Evolutionary conservation across 1,140 invertebrate genomes (phyloP).

Genomic region (Drosophila repletoides): DNA sequence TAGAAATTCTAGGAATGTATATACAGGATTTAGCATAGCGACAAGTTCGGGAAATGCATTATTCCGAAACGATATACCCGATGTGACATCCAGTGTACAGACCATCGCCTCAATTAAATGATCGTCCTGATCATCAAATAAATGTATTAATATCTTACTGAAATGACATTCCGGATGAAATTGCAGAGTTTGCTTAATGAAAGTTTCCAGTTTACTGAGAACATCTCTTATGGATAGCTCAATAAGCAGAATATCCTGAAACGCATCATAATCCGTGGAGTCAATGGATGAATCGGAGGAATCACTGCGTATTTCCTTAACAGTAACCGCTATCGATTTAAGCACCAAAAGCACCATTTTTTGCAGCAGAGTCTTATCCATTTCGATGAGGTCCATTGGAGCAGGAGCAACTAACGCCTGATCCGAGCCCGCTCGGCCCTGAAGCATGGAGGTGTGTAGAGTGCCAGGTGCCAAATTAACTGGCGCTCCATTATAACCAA

Average conservation of each 20-base stretch:
- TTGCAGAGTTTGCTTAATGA: constrained; percentile 90
- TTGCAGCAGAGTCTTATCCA: constrained; percentile 89
- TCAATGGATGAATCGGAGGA: constrained; percentile 91
- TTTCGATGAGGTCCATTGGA: constrained; percentile 68
- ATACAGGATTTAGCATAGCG: constrained; percentile 90
- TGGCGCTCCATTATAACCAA: constrained; percentile 83
- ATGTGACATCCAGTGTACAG: constrained; percentile 93
- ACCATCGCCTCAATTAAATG: constrained; percentile 96
- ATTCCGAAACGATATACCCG: constrained; percentile 91
- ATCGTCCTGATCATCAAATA: constrained; percentile 95
- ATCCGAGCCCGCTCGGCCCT: too few relatives aligned
- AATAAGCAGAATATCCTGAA: constrained; percentile 94
- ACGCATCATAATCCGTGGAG: constrained; percentile 91
- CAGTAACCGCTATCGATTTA: constrained; percentile 94
- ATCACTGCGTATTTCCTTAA: constrained; percentile 93
- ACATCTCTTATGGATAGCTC: constrained; percentile 93
- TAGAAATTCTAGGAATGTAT: constrained; percentile 92
- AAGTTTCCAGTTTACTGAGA: constrained; percentile 90
- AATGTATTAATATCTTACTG: constrained; percentile 92
- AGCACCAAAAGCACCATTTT: constrained; percentile 92
- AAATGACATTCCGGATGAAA: constrained; percentile 94
- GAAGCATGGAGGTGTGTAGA: constrained; percentile 34
- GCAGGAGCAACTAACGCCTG: constrained; percentile 45
- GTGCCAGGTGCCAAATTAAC: constrained; percentile 50
- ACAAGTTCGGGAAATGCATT: constrained; percentile 90